A percentile compares a stretch with the other conserved stretches of the same genome.
phyloP scores from a whole-genome alignment of 2,797 vertebrate species.

The Oceanodroma leucorhoa region DNA sequence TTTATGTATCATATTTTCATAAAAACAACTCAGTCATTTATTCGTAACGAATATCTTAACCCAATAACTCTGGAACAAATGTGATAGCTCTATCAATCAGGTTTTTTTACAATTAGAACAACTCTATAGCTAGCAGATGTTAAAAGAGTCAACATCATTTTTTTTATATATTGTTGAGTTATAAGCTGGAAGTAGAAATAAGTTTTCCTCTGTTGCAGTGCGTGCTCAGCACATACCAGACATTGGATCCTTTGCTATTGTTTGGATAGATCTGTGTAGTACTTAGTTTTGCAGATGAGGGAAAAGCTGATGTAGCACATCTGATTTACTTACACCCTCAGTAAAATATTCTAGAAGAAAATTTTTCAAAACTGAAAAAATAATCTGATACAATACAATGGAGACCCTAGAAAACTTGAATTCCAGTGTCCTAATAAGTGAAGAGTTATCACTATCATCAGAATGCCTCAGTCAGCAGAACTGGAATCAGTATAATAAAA shows the following conservation, averaged over 20 bases:
- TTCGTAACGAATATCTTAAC: background rate
- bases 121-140: background rate
- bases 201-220: background rate
- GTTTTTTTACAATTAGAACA: background rate
- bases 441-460: background rate
- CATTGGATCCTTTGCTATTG: background rate
- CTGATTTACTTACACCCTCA: background rate
- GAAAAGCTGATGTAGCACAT: background rate
- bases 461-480: background rate
- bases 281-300: background rate
- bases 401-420: background rate
- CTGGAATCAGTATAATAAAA: background rate
- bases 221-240: background rate
- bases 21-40: background rate
- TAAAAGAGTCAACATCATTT: background rate
- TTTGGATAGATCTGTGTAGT: background rate
- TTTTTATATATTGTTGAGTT: background rate
- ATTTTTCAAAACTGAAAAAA: background rate
- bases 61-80: background rate
- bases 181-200: background rate
- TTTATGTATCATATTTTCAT: background rate
- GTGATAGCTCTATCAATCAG: background rate
- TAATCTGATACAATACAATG: background rate
- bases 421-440: background rate
- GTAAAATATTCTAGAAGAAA: background rate